Conservation (phyloP, 64 coral and sea anemone species). For the Platygyra sinensis region DNA sequence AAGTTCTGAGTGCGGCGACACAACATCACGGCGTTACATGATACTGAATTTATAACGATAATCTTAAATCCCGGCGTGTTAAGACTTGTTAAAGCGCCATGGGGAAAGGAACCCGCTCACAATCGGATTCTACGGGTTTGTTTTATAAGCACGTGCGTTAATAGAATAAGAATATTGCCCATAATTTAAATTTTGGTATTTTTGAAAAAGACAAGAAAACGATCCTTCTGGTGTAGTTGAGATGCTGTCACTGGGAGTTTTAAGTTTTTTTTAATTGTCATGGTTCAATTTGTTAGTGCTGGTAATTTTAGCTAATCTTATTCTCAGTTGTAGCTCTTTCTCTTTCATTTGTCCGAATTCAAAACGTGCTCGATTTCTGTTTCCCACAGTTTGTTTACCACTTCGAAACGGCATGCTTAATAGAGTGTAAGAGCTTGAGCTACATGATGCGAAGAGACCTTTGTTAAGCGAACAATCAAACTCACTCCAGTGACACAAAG, state of each 20-base stretch:
- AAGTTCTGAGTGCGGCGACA: neutral
- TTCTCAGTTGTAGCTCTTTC: neutral
- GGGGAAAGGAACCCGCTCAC: neutral
- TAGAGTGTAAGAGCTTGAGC: slow-evolving; percentile 27
- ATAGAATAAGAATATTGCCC: neutral
- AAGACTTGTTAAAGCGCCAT: neutral
- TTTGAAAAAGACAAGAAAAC: neutral
- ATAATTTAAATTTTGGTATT: neutral
- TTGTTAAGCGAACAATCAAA: slow-evolving; percentile 19
- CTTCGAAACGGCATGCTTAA: slow-evolving; percentile 29
- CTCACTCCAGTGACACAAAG: slow-evolving; percentile 7
- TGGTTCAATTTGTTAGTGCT: neutral
- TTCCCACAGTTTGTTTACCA: slow-evolving; percentile 30
- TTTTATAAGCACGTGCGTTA: neutral
- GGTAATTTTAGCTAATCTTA: neutral
- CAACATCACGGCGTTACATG: neutral
- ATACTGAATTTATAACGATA: neutral
- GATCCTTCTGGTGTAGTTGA: neutral
- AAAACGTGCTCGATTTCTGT: neutral
- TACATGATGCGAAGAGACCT: neutral
- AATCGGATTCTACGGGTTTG: slow-evolving; percentile 1
- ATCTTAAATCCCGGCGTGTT: neutral
- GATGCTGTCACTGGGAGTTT: neutral
- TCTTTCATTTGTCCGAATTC: neutral
- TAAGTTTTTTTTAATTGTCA: neutral